Evolutionary conservation across 1,140 invertebrate genomes (phyloP).

Genomic region (Protaetia brevitarsis): DNA sequence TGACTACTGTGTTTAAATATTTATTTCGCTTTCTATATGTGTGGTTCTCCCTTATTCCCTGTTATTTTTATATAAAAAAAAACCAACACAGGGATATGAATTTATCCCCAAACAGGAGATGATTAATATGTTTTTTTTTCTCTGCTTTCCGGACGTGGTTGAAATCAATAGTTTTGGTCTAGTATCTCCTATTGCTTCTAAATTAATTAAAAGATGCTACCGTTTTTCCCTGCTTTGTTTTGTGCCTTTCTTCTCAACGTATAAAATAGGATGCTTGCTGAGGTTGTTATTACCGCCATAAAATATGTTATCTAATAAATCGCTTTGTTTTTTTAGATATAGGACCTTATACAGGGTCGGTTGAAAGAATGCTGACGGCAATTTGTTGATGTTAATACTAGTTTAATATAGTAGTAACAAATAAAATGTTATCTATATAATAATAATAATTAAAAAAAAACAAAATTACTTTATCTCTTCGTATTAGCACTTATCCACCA

Average conservation of each 20-base stretch:
- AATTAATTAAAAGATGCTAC: constrained; percentile 2
- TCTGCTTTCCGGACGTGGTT: constrained; percentile 7
- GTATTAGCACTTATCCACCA: too few species aligned
- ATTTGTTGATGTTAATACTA: too few species aligned
- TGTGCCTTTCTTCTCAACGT: background rate
- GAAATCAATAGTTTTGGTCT: constrained; percentile 7
- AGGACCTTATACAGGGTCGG: too few species aligned
- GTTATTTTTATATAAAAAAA: background rate
- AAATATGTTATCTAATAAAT: background rate
- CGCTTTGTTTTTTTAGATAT: too few species aligned
- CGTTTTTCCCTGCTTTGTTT: background rate
- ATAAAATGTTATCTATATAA: too few species aligned
- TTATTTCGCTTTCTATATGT: too few species aligned
- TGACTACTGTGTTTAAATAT: too few species aligned
- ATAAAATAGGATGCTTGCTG: background rate
- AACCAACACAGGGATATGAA: background rate
- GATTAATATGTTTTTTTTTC: constrained; percentile 10
- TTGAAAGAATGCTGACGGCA: too few species aligned
- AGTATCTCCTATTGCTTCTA: constrained; percentile 3
- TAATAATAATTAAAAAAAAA: too few species aligned
- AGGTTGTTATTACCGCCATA: background rate
- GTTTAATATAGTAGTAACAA: too few species aligned
- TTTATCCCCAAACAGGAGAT: background rate
- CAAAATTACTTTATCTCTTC: too few species aligned
- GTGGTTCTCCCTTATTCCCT: background rate